Evolutionary conservation across 2,888 invertebrate species (phyloP).

Genomic region (Eilema depressum): DNA sequence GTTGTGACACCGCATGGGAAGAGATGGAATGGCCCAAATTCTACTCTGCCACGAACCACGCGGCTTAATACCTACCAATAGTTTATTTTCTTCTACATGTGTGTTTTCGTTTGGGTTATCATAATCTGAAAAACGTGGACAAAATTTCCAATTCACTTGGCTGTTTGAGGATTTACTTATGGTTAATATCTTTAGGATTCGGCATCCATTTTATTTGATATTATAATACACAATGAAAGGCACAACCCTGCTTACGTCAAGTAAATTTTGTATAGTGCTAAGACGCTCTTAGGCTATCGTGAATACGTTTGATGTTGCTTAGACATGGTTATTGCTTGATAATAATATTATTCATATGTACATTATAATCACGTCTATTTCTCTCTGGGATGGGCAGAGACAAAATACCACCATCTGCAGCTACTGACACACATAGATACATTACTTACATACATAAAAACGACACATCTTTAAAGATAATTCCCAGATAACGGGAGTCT

Average conservation of each 20-base stretch:
- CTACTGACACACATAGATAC: too few relatives aligned
- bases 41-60: too few relatives aligned
- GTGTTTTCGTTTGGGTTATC: not conserved
- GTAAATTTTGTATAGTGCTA: not conserved
- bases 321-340: not conserved
- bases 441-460: too few relatives aligned
- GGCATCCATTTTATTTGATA: not conserved
- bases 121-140: not conserved
- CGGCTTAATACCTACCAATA: too few relatives aligned
- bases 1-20: too few relatives aligned
- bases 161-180: not conserved
- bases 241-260: not conserved
- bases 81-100: not conserved
- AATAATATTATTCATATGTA: not conserved
- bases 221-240: slow-evolving; percentile 1
- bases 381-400: too few relatives aligned
- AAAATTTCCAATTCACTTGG: not conserved
- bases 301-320: not conserved
- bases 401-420: too few relatives aligned
- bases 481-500: too few relatives aligned
- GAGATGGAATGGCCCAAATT: too few relatives aligned
- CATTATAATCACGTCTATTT: too few relatives aligned
- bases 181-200: not conserved
- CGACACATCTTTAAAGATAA: too few relatives aligned
- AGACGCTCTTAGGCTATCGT: not conserved